phyloP scores from a whole-genome alignment of 2,888 invertebrate genomes.

The Netelia inedita region DNA sequence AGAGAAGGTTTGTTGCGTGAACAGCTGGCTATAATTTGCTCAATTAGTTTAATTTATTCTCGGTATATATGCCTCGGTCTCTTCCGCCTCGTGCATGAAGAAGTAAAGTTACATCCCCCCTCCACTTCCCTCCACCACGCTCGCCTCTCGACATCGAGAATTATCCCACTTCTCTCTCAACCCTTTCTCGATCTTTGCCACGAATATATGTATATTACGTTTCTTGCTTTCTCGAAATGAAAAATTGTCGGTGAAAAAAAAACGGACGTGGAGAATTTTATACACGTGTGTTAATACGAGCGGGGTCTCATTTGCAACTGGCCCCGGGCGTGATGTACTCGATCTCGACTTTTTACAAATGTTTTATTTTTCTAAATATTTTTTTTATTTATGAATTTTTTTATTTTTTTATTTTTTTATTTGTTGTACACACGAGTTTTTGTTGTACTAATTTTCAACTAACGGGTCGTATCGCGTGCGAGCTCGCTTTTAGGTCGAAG shows the following conservation, averaged over 20 bases:
- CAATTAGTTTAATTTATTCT: slow-evolving; percentile 83
- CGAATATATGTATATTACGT: no score
- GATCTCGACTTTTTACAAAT: no score
- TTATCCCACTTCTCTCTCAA: slow-evolving; percentile 25
- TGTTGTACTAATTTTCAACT: slow-evolving; percentile 60
- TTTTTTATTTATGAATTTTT: no score
- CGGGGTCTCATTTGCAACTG: no score
- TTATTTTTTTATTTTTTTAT: no score
- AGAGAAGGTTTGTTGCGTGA: slow-evolving; percentile 76
- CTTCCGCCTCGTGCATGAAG: slow-evolving; percentile 61
- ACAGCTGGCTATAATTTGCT: slow-evolving; percentile 80
- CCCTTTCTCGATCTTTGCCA: neutral
- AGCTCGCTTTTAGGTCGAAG: slow-evolving; percentile 28
- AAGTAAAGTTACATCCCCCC: neutral
- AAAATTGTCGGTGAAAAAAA: no score
- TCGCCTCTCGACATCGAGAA: slow-evolving; percentile 27
- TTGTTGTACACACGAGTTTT: no score
- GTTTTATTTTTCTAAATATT: no score
- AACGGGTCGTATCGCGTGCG: slow-evolving; percentile 61
- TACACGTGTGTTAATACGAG: no score
- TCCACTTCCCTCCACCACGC: neutral
- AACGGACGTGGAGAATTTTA: no score
- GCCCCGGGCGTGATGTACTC: no score
- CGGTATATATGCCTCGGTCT: slow-evolving; percentile 76
- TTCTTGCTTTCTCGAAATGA: no score